Base-by-base conservation (phyloP, 2,113 vertebrate species). In the Sinocyclocheilus anshuiensis region DNA sequence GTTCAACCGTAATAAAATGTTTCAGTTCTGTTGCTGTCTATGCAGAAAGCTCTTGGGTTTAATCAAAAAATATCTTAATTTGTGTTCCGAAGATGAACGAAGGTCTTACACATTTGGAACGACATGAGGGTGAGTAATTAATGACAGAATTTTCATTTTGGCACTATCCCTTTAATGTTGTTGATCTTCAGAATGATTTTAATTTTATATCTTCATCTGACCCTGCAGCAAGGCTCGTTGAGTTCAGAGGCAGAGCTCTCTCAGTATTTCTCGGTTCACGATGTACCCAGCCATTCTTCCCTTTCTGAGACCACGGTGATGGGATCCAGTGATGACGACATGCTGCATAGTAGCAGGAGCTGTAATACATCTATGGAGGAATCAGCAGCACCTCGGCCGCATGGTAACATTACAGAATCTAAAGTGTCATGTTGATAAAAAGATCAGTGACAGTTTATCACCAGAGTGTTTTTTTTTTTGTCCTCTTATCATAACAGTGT, bases 191-290 rank as follows among this genome's bases (percentile, higher is more conserved):
- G 9, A 82, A 20, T 33, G 76, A 22, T 81, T 36, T n/a, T 71
- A 33, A 29, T 6, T 48, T 5, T 13, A 9, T 61, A 4, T 33
- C 12, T 82, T 11, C 26, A 45, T 72, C 57, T 82, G 63, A 20
- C 69, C 82, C 86, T 90, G 84, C 93, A 90, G 93, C 96, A 99
- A 95, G 96, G 95, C 1, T 96, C 97, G 0, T 89, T 97, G 75
- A 96, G 95, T 88, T 97, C 97, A 0, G 97, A 98, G 90, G 84
- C 93, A 0, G 97, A 99, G 57, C 93, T 98, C 65, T 96, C 97
- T 57, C 97, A 97, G 81, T 97, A 96, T 93, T 97, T 98, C 86
- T 91, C 92, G 8, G 82, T 72, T 0, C 95, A 95, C 0, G 95
- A 98, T 0, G 33, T 90, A 22, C 89, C 93, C 0, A 94, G 93